Conservation (phyloP, 2,797 vertebrate genomes). For the Lepidocolaptes lacrymiger region DNA sequence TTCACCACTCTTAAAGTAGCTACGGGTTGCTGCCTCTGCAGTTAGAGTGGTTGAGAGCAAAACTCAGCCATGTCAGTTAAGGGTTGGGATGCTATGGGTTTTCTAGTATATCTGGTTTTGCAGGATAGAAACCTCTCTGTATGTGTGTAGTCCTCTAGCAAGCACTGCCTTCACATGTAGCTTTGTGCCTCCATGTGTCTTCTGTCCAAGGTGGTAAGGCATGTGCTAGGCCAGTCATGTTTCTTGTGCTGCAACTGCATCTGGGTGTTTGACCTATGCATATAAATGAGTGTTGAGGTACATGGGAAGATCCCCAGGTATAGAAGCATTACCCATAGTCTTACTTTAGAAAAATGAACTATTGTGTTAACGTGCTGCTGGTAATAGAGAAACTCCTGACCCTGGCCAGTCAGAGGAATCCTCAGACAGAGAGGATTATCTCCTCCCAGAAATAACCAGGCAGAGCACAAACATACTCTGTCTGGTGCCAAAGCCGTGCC, state of each 20-base stretch:
- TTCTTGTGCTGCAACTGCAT: neutral
- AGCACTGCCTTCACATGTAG: accelerated
- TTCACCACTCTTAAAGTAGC: neutral
- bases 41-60: neutral
- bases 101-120: neutral
- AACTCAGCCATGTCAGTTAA: neutral
- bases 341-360: neutral
- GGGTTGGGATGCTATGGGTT: neutral
- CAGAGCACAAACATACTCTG: neutral
- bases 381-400: neutral
- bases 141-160: neutral
- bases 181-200: neutral
- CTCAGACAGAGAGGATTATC: neutral
- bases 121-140: accelerated
- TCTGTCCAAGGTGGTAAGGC: neutral
- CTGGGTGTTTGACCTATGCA: neutral
- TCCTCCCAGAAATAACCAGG: neutral
- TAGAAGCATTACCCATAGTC: neutral
- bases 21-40: neutral
- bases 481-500: accelerated
- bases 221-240: accelerated
- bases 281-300: accelerated
- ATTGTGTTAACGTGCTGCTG: neutral
- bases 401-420: neutral
- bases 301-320: neutral